These are phyloP conservation scores for Tichodroma muraria DNA, from an alignment of 2,113 vertebrate species.

Conservation along the genomic window DNA sequence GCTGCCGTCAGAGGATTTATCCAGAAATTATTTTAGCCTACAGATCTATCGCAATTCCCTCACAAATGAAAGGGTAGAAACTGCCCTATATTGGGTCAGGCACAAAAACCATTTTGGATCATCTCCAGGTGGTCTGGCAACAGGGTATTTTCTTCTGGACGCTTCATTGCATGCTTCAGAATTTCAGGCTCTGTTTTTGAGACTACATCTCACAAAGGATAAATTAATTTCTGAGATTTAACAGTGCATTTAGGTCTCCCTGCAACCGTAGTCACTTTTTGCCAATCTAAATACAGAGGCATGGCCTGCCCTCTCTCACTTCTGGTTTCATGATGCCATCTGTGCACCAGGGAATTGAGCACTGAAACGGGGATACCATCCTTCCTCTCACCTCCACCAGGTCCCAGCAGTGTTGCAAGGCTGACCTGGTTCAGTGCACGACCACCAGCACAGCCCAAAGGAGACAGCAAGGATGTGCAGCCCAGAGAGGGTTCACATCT, in stretches of 20 bases:
- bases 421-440: not conserved
- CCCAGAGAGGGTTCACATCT: not conserved
- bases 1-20: not conserved
- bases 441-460: not conserved
- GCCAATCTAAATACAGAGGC: not conserved
- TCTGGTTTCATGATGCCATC: not conserved
- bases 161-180: not conserved
- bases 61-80: not conserved
- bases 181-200: not conserved
- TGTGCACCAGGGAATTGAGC: not conserved
- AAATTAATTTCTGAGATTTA: not conserved
- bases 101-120: not conserved
- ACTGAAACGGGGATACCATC: not conserved
- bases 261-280: not conserved
- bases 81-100: not conserved
- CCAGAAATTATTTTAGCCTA: not conserved
- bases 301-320: not conserved
- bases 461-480: not conserved
- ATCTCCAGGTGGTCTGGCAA: not conserved
- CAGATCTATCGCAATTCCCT: not conserved
- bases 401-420: not conserved
- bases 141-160: not conserved
- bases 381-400: not conserved
- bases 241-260: not conserved
- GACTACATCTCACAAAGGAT: not conserved